These are phyloP conservation scores for Trachythela sp. DNA, from an alignment of 64 coral and sea anemone species.

Conservation along the genomic window DNA sequence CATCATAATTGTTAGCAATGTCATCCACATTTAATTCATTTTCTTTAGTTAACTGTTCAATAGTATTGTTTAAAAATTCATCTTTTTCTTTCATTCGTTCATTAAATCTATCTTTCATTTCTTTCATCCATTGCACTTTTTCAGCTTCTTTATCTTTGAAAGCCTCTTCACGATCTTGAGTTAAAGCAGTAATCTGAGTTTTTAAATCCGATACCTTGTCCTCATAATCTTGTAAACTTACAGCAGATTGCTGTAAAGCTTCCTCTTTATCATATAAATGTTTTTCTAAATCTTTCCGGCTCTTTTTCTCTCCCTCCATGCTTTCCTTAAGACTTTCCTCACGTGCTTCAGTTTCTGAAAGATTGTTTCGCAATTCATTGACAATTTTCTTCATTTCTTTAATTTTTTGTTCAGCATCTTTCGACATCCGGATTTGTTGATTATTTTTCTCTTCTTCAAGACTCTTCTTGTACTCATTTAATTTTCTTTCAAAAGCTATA, in stretches of 20 bases:
- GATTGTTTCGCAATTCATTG: slow-evolving; percentile 77
- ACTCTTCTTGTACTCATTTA: background rate
- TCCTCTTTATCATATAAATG: slow-evolving; percentile 47
- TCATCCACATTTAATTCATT: slow-evolving; percentile 71
- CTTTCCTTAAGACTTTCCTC: slow-evolving; percentile 69
- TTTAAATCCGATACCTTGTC: slow-evolving; percentile 52
- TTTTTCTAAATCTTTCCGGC: slow-evolving; percentile 49
- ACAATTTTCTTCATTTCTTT: slow-evolving; percentile 97
- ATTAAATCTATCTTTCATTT: slow-evolving; percentile 79
- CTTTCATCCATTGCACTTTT: slow-evolving; percentile 71
- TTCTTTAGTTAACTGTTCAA: slow-evolving; percentile 38
- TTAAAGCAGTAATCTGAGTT: slow-evolving; percentile 53
- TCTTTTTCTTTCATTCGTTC: slow-evolving; percentile 77
- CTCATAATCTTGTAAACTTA: slow-evolving; percentile 62
- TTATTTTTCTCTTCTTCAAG: slow-evolving; percentile 21
- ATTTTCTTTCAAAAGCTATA: background rate
- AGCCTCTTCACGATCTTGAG: slow-evolving; percentile 54
- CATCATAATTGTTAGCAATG: slow-evolving; percentile 59
- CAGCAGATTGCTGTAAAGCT: slow-evolving; percentile 28
- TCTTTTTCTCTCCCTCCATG: slow-evolving; percentile 45
- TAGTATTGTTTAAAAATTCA: slow-evolving; percentile 17
- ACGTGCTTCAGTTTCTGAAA: slow-evolving; percentile 71
- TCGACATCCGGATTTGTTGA: slow-evolving; percentile 8
- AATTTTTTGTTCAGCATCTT: slow-evolving; percentile 8
- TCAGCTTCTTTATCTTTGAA: slow-evolving; percentile 93